These are phyloP conservation scores for Junonia oenone DNA, from an alignment of 2,888 invertebrate species.

Conservation along the genomic window DNA sequence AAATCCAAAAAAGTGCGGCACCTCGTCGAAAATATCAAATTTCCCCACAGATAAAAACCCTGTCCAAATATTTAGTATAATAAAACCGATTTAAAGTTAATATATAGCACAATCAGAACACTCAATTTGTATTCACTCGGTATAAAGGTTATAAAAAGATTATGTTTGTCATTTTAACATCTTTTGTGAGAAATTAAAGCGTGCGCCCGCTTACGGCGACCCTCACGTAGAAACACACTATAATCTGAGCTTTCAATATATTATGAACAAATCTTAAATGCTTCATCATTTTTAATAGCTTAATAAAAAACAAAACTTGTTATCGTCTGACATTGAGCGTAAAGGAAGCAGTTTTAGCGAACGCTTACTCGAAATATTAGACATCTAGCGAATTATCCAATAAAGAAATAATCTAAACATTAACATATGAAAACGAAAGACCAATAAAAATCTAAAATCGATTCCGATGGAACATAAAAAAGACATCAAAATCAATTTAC, in stretches of 20 bases:
- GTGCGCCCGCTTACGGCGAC: constrained; percentile 51
- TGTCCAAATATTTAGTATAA: constrained; percentile 77
- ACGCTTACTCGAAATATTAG: neutral
- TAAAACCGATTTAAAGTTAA: constrained; percentile 73
- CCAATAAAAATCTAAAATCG: constrained; percentile 64
- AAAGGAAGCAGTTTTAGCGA: constrained; percentile 1
- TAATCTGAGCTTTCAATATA: constrained; percentile 66
- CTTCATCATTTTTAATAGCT: constrained; percentile 43
- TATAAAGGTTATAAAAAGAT: constrained; percentile 65
- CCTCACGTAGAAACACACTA: constrained; percentile 68
- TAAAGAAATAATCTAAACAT: constrained; percentile 53
- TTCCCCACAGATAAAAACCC: constrained; percentile 68
- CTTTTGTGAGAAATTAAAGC: constrained; percentile 70
- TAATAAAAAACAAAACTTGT: constrained; percentile 15
- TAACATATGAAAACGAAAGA: constrained; percentile 68
- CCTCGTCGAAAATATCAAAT: constrained; percentile 70
- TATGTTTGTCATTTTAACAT: constrained; percentile 66
- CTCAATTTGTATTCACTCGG: constrained; percentile 68
- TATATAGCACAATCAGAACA: constrained; percentile 71
- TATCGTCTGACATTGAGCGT: constrained; percentile 1
- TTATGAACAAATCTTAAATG: constrained; percentile 46
- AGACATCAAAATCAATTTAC: constrained; percentile 71
- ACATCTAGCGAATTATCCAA: constrained; percentile 26
- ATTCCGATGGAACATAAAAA: constrained; percentile 63
- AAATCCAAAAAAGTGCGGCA: constrained; percentile 60